phyloP scores from a whole-genome alignment of 2,113 vertebrate genomes.

The Picathartes gymnocephalus region DNA sequence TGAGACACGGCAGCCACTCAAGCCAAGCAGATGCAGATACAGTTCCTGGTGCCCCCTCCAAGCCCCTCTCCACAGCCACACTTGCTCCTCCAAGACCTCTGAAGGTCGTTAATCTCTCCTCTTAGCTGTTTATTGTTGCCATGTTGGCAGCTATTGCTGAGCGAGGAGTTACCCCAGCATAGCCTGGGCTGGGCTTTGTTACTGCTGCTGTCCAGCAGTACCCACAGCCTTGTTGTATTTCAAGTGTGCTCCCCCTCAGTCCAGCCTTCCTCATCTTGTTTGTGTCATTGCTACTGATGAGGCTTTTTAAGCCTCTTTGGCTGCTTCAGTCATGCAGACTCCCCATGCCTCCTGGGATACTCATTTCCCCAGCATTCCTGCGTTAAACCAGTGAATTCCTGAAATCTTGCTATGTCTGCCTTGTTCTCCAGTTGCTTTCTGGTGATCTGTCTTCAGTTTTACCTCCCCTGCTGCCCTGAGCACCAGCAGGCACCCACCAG shows the following conservation, averaged over 20 bases:
- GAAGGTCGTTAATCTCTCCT: neutral
- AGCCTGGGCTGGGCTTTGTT: neutral
- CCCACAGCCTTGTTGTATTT: neutral
- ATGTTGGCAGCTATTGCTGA: conserved; percentile 36
- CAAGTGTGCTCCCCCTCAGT: neutral
- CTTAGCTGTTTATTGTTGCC: conserved; percentile 17
- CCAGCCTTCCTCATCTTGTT: neutral
- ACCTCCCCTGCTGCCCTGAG: neutral
- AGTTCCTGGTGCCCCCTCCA: conserved; percentile 5
- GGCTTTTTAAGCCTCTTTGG: neutral
- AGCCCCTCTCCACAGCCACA: neutral
- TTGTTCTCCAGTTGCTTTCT: neutral
- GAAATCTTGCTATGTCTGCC: neutral
- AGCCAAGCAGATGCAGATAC: conserved; percentile 6
- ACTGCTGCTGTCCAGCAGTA: neutral
- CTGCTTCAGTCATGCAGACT: neutral
- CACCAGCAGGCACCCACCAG: neutral
- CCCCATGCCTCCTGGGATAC: neutral
- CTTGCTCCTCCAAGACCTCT: neutral
- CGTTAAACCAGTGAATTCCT: neutral
- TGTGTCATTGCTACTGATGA: neutral
- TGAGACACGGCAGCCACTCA: neutral
- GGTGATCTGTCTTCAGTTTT: neutral
- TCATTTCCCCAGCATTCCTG: neutral
- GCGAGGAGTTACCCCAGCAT: fast-evolving